Evolutionary conservation across 35 echinoderm and acorn worm genomes (phyloP).

Genomic region (Patiria miniata): DNA sequence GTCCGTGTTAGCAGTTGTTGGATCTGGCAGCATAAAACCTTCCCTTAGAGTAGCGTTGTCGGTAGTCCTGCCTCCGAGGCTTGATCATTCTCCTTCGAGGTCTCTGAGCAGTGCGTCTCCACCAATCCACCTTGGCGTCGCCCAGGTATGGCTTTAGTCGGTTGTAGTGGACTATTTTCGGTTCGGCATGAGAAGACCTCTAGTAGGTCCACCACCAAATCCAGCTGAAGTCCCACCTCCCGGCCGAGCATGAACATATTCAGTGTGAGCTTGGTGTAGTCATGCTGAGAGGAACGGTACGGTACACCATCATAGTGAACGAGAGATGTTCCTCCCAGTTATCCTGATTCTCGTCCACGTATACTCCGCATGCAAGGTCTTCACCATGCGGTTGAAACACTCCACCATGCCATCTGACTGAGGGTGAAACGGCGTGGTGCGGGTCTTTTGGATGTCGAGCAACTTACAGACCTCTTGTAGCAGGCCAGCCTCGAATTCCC

Average conservation of each 20-base stretch:
- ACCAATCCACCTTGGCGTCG: too few relatives aligned
- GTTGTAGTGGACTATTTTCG: neutral
- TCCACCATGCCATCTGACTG: conserved; percentile 45
- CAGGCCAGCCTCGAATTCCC: conserved; percentile 52
- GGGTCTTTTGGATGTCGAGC: conserved; percentile 49
- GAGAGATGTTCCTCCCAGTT: conserved; percentile 55
- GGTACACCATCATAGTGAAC: neutral
- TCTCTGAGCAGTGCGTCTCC: too few relatives aligned
- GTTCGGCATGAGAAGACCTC: neutral
- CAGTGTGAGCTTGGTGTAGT: conserved; percentile 27
- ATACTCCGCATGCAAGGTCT: conserved; percentile 35
- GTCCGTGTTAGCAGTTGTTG: too few relatives aligned
- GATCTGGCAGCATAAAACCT: too few relatives aligned
- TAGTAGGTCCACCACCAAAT: too few relatives aligned
- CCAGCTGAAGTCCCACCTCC: too few relatives aligned
- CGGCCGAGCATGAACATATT: neutral
- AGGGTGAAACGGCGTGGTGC: conserved; percentile 48
- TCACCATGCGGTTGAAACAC: conserved; percentile 44
- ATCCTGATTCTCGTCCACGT: conserved; percentile 35
- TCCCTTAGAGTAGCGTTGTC: too few relatives aligned
- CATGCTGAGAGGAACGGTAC: conserved; percentile 23
- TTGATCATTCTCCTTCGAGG: too few relatives aligned
- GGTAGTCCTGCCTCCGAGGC: too few relatives aligned
- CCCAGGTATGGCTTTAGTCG: neutral
- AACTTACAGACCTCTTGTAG: conserved; percentile 48